Evolutionary conservation across 1,140 invertebrate genomes (phyloP), one percentile per base, ranked within the genome.

Genomic region (Drosophila ficusphila): DNA sequence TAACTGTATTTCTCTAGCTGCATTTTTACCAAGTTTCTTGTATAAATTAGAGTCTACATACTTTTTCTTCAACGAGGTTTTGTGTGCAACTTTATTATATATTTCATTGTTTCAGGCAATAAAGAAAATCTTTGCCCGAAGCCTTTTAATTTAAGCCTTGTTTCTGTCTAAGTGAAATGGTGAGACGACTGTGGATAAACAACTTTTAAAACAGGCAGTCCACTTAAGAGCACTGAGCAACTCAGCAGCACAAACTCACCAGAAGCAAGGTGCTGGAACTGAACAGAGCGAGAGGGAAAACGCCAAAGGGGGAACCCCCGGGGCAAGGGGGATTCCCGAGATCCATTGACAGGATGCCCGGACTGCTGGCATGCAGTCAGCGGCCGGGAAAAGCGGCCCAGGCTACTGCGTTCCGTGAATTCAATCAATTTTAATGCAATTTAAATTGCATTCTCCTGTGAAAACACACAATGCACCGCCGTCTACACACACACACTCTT

Each of bases 351-450:
- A 73, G 58, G 31, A 62, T 36, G 49, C 51, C 51, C 44, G 42
- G 53, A 36, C 73, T 34, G 49, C 34, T 54, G 51, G 58, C 39
- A 74, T 54, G 62, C 33, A 74, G 72, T 53, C 27, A 67, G 46
- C 48, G 52, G 47, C 38, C 33, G 21, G 54, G 67, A 49, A 51
- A 53, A 52, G 33, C 67, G 34, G 69, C 18, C 53, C 49, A 53
- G 51, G 72, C 64, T 74, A 61, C 62, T 65, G 62, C 64, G 73
- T 68, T 68, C 56, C 82, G 62, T 88, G 81, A 88, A 86, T 86
- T 88, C 82, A 86, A 86, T 86, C 82, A 86, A 88, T 86, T 88
- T 86, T 88, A 86, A 86, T 88, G 82, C 82, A 86, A 86, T 88
- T 88, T 86, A 86, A 86, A 86, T 86, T 86, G 81, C 77, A 88